Base-by-base conservation (phyloP, 2,797 vertebrate species). In the Bradypus variegatus region DNA sequence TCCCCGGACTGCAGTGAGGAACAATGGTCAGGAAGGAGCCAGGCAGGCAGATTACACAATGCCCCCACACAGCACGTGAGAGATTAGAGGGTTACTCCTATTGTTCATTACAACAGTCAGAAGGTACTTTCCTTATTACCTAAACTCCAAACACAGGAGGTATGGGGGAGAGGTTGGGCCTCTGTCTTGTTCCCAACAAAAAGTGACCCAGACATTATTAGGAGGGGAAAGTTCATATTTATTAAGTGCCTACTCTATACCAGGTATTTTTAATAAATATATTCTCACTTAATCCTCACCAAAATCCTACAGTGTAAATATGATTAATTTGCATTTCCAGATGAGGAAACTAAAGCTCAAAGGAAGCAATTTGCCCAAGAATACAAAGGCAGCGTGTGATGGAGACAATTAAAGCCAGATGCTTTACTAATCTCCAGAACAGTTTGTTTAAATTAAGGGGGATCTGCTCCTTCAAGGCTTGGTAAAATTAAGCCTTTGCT, bases 21-120 rank as follows among this genome's bases (percentile, higher is more conserved):
- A 80, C 91, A 96, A 92, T 77, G 36, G 58, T 82, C 82, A 91
- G 91, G 80, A 93, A 92, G 84, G 91, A 86, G 79, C 45, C 65
- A 77, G 73, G 72, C 70, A 77, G 73, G 72, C 64, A 86, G 50
- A 75, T 88, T 48, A 93, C 27, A 90, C 72, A 93, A 84, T 55
- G 72, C 69, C 83, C 88, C 76, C 58, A 45, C 45, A 81, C 7
- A 76, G 88, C 23, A 62, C 86, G 53, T 19, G 70, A 70, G 79
- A 94, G 77, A 86, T 89, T 45, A 93, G 45, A 91, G 64, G 76
- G 80, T 79, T 60, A 90, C 11, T 58, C 60, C 36, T 75, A 45
- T 58, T 81, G 91, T 58, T 85, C 86, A 91, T 69, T 58, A 75
- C 33, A 88, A 67, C 25, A 80, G 67, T 62, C 76, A 33, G 2